Conservation (phyloP, 1,140 invertebrate species). For the Ptiloglossa arizonensis region DNA sequence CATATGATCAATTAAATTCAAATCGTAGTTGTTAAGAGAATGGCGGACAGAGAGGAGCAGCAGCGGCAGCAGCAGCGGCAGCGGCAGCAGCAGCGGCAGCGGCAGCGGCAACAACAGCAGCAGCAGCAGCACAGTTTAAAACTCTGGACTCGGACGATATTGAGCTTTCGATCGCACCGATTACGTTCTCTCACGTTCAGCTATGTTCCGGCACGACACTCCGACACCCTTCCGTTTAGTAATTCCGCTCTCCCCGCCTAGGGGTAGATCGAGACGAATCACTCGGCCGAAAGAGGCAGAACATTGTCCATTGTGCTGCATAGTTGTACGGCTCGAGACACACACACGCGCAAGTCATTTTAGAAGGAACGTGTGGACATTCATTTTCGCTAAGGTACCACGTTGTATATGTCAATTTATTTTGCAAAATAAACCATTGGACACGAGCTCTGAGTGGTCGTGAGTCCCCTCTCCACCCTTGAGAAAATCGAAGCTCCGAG, state of each 20-base stretch:
- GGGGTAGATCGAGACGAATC: constrained; percentile 48
- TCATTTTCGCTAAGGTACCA: constrained; percentile 73
- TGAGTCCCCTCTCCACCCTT: neutral
- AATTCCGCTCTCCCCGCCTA: neutral
- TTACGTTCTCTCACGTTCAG: constrained; percentile 30
- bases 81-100: too few species aligned
- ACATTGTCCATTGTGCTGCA: constrained; percentile 60
- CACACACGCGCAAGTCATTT: constrained; percentile 23
- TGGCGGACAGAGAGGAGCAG: constrained; percentile 25
- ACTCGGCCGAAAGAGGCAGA: constrained; percentile 64
- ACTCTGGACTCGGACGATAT: constrained; percentile 32
- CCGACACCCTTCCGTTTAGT: constrained; percentile 24
- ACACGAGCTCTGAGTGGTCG: constrained; percentile 33
- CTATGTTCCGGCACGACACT: constrained; percentile 4
- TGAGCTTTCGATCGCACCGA: constrained; percentile 26
- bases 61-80: too few species aligned
- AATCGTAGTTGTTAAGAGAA: constrained; percentile 66
- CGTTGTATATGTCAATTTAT: constrained; percentile 79
- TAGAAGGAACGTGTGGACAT: constrained; percentile 61
- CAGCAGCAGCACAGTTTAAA: too few species aligned
- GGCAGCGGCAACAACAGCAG: too few species aligned
- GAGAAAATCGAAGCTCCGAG: too few species aligned
- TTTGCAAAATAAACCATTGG: constrained; percentile 79
- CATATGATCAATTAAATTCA: constrained; percentile 71
- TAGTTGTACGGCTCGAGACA: constrained; percentile 35